These are phyloP conservation scores for Luperina nickerlii DNA, from an alignment of 2,888 invertebrate genomes.

Conservation along the genomic window DNA sequence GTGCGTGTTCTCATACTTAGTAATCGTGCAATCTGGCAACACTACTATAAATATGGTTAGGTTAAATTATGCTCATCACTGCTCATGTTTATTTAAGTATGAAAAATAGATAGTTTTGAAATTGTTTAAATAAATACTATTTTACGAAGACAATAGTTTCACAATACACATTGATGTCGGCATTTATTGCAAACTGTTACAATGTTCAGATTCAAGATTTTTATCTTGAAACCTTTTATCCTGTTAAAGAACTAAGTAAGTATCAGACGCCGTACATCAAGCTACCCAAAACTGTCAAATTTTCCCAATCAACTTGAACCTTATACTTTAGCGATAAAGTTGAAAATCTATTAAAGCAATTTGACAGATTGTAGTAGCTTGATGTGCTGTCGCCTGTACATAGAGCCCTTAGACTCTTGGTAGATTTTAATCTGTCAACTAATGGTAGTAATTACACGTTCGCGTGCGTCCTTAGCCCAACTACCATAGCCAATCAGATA, in stretches of 20 bases:
- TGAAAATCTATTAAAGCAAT: too few relatives aligned
- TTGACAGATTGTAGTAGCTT: too few relatives aligned
- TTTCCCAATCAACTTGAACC: too few relatives aligned
- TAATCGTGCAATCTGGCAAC: conserved; percentile 23
- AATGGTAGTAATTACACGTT: conserved; percentile 32
- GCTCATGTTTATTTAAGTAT: conserved; percentile 46
- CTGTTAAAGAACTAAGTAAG: background rate
- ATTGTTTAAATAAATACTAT: conserved; percentile 33
- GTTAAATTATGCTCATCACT: background rate
- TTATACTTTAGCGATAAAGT: too few relatives aligned
- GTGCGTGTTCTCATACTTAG: background rate
- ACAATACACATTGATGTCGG: background rate
- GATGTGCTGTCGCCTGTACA: too few relatives aligned
- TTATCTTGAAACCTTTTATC: conserved; percentile 9
- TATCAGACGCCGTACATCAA: too few relatives aligned
- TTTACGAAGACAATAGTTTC: conserved; percentile 21
- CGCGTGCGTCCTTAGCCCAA: conserved; percentile 42
- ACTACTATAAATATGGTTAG: conserved; percentile 6
- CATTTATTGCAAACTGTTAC: background rate
- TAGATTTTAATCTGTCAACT: conserved; percentile 19
- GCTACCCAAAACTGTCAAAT: too few relatives aligned
- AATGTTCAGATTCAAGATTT: background rate
- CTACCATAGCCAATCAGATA: conserved; percentile 11
- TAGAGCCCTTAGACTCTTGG: background rate
- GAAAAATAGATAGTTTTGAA: conserved; percentile 29